Evolutionary conservation across 1,140 invertebrate genomes (phyloP).

Genomic region (Gyrodactylus bullatarudis): DNA sequence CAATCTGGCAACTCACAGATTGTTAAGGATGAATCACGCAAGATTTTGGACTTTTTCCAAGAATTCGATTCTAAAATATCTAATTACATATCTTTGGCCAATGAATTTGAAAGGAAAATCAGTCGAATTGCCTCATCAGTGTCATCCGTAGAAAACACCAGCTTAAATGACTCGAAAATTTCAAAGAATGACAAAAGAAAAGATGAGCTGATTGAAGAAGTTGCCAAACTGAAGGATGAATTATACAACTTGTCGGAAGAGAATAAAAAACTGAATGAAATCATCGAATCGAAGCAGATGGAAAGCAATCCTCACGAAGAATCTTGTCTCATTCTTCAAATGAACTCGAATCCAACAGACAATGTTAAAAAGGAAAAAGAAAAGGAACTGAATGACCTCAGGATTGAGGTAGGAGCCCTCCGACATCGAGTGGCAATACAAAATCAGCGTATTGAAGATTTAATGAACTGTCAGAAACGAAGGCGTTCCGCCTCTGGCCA

Average conservation of each 20-base stretch:
- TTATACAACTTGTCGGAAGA: not conserved
- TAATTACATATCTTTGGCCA: not conserved
- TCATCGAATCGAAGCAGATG: not conserved
- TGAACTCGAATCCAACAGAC: not conserved
- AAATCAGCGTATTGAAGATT: not conserved
- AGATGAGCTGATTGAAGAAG: not conserved
- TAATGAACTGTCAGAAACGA: not conserved
- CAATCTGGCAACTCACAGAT: not conserved
- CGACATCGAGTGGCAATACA: not conserved
- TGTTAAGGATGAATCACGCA: not conserved
- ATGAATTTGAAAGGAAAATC: not conserved
- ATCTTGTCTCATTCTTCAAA: not conserved
- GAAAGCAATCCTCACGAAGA: not conserved
- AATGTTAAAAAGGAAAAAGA: not conserved
- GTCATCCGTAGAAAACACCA: not conserved
- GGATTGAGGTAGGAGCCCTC: not conserved
- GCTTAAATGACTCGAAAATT: not conserved
- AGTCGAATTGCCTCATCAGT: not conserved
- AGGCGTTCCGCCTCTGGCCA: not conserved
- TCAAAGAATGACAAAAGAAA: too few relatives aligned
- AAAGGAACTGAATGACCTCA: not conserved
- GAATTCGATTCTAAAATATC: not conserved
- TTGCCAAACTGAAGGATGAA: not conserved
- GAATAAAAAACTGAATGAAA: not conserved
- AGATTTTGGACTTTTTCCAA: not conserved